Conservation (phyloP, 1,140 invertebrate species). For the Euura lappo region DNA sequence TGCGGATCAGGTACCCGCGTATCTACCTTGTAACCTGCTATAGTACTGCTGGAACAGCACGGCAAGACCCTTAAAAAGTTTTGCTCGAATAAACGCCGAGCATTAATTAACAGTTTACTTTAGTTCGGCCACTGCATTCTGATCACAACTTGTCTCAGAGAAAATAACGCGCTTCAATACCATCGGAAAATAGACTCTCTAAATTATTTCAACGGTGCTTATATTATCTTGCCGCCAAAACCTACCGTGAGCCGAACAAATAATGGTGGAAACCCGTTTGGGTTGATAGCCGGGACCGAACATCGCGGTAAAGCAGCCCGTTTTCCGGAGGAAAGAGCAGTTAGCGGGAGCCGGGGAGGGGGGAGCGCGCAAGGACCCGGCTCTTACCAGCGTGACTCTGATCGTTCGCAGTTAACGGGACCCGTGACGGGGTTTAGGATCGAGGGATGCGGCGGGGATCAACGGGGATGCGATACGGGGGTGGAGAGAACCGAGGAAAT, state of each 20-base stretch:
- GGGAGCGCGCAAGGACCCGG: constrained; percentile 39
- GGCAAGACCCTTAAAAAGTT: too few relatives aligned
- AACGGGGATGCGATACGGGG: constrained; percentile 33
- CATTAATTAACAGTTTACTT: too few relatives aligned
- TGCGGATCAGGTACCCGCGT: too few relatives aligned
- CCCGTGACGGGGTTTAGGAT: background rate
- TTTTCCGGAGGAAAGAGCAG: constrained; percentile 23
- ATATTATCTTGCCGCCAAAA: too few relatives aligned
- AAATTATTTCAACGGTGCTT: too few relatives aligned
- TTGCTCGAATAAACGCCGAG: too few relatives aligned
- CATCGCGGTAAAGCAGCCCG: constrained; percentile 34
- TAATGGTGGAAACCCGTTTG: background rate
- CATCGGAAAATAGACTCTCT: too few relatives aligned
- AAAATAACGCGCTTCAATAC: too few relatives aligned
- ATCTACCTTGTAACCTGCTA: too few relatives aligned
- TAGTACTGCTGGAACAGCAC: too few relatives aligned
- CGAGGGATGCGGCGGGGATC: background rate
- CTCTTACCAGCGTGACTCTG: constrained; percentile 30
- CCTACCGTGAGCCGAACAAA: background rate
- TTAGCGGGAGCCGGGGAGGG: constrained; percentile 4
- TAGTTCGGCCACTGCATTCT: too few relatives aligned
- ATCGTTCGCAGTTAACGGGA: constrained; percentile 50
- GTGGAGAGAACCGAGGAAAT: constrained; percentile 2
- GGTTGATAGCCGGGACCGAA: background rate
- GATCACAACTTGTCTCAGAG: too few relatives aligned